Base-by-base conservation (phyloP, 2,797 vertebrate genomes). In the Poecilia picta region DNA sequence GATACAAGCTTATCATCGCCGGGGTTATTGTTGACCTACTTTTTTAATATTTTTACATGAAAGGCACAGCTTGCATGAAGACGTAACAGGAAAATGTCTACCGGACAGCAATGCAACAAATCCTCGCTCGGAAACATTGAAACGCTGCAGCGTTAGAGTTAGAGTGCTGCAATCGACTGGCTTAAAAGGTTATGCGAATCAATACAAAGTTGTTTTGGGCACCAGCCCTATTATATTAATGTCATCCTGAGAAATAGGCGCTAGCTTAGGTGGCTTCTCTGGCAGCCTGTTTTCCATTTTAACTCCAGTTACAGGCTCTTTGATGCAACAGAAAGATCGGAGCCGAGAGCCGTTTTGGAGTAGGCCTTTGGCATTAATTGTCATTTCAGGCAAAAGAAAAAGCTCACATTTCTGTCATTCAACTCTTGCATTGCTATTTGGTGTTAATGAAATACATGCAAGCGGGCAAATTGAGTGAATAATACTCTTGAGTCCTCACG, bases 131-230 rank as follows among this genome's bases (percentile, higher is more conserved):
- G 87, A 89, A 94, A 93, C 91, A 93, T 81, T 87, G 75, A 83
- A 79, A 85, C 86, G 83, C 89, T 86, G 83, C 87, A 92, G 79
- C 89, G 78, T 90, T 91, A 87, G 84, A 91, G 86, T 90, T 85
- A 91, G 93, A 92, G 93, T 91, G 92, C 93, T 89, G 92, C 90
- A 71, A 95, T 95, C 92, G 93, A 95, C 94, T 91, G 92, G 90
- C 92, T 94, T 95, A 95, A 95, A 95, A 94, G 94, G 94, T 94
- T 95, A 93, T 93, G 89, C 64, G 80, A 87, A 95, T 95, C 94
- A 95, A 95, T 95, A 93, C 93, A 94, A 95, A 94, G 93, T 95
- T 95, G 94, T 95, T 95, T 95, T 94, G 92, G 91, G 93, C 87
- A 90, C 91, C 92, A 93, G 88, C 77, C 73, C 92, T 94, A 94